Evolutionary conservation across 2,888 invertebrate species (phyloP).

Genomic region (Xestia ashworthii): DNA sequence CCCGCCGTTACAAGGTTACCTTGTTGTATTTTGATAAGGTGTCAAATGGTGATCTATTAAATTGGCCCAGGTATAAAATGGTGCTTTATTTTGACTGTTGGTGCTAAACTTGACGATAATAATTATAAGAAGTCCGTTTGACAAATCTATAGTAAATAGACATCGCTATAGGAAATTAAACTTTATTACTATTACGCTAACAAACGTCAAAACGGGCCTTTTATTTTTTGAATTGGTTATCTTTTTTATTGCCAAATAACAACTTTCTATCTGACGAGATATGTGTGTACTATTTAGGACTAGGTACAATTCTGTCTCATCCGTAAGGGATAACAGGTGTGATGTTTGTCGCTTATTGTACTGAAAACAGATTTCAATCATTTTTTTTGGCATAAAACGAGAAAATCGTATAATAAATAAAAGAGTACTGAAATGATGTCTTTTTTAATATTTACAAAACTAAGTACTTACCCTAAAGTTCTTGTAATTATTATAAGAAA

Average conservation of each 20-base stretch:
- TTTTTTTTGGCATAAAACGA: background rate
- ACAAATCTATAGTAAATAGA: no score
- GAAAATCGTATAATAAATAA: background rate
- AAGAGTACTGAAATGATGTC: background rate
- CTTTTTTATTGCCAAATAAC: background rate
- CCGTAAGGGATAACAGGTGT: background rate
- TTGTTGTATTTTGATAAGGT: no score
- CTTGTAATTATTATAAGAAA: slow-evolving; percentile 2
- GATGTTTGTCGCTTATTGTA: background rate
- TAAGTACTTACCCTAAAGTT: background rate
- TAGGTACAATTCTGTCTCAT: background rate
- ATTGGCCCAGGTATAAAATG: background rate
- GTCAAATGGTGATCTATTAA: no score
- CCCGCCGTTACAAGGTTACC: no score
- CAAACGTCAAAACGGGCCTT: no score
- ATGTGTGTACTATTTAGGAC: background rate
- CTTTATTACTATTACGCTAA: no score
- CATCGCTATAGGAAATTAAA: no score
- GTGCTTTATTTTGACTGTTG: slow-evolving; percentile 17
- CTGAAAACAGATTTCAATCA: background rate
- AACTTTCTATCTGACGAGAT: background rate
- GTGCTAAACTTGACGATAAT: slow-evolving; percentile 20
- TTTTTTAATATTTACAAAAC: background rate
- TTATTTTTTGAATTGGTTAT: no score
- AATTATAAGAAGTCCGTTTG: no score